Evolutionary conservation across 2,113 vertebrate species (phyloP).

Genomic region (cat (Felis catus)): DNA sequence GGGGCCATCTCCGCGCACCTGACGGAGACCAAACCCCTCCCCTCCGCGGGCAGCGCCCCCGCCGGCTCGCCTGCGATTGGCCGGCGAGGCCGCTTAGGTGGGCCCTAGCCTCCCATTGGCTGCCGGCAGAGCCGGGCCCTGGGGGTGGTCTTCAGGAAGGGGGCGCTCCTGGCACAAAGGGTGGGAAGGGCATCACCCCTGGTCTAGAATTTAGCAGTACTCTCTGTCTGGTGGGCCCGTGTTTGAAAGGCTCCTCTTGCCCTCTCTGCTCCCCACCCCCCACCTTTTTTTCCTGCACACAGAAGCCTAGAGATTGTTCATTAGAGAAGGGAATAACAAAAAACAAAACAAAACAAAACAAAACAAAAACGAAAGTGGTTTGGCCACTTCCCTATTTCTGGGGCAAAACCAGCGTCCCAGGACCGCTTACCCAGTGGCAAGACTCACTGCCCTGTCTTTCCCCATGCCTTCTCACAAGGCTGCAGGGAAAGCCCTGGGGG

Average conservation of each 20-base stretch:
- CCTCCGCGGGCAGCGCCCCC: neutral
- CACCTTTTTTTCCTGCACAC: neutral
- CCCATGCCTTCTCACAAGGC: neutral
- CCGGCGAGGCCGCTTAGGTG: neutral
- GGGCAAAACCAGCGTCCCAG: neutral
- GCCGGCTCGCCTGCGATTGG: neutral
- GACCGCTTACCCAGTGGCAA: too few relatives aligned
- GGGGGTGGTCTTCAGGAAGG: too few relatives aligned
- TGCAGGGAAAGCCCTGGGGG: neutral
- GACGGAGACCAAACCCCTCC: neutral
- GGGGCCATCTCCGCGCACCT: accelerated
- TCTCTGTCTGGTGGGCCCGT: too few relatives aligned
- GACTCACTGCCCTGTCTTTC: neutral
- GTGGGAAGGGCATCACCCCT: accelerated
- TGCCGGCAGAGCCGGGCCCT: neutral
- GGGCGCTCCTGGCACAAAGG: accelerated
- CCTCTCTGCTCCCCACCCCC: neutral
- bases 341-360: neutral
- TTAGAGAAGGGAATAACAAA: neutral
- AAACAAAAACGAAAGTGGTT: neutral
- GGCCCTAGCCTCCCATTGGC: neutral
- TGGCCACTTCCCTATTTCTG: neutral
- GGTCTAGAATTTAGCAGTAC: neutral
- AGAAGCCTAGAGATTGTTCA: neutral
- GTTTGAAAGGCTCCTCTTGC: too few relatives aligned